Evolutionary conservation across 2,888 invertebrate species (phyloP), one percentile per base, ranked within the genome.

Genomic region (Zele albiditarsus): DNA sequence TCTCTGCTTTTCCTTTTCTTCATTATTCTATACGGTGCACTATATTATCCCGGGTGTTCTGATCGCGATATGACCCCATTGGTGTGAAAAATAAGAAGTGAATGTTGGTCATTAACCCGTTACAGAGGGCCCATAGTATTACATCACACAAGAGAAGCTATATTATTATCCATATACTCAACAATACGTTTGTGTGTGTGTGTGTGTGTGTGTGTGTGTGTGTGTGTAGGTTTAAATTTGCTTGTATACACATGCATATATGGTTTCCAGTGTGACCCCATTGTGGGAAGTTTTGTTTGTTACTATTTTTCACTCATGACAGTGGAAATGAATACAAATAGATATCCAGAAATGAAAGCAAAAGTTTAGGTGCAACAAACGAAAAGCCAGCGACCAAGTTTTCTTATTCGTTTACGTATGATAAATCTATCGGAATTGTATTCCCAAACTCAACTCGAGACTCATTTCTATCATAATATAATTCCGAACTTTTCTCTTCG

Each of bases 81-180:
- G 33, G 33, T n/a, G 31, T 14, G 33, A 63, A 10, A n/a, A 63
- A 63, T 63, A 31, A 63, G 63, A 33, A 33, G 63, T 20, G 63
- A 63, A 63, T 33, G 20, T n/a, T 28, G 63, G 63, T 63, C 33
- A 33, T 20, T 38, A 63, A 63, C 31, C 63, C 46, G 16, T 46
- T n/a, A 16, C n/a, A 4, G 46, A 46, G 14, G 46, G n/a, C 46
- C 16, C n/a, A 46, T 3, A 46, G 16, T 16, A 46, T 46, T 46
- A 4, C 46, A 46, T 2, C 16, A n/a, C 16, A 46, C n/a, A 46
- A n/a, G 0, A 46, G n/a, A 38, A 38, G 31, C 31, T 12, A 12
- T 38, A 38, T 38, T 38, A 38, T 38, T 12, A 38, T 38, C 12
- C 38, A 38, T 38, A 8, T 8, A 38, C 8, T 12, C 38, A 6